Evolutionary conservation across 2,888 invertebrate genomes (phyloP).

Genomic region (Macrosoma leucophasiata): DNA sequence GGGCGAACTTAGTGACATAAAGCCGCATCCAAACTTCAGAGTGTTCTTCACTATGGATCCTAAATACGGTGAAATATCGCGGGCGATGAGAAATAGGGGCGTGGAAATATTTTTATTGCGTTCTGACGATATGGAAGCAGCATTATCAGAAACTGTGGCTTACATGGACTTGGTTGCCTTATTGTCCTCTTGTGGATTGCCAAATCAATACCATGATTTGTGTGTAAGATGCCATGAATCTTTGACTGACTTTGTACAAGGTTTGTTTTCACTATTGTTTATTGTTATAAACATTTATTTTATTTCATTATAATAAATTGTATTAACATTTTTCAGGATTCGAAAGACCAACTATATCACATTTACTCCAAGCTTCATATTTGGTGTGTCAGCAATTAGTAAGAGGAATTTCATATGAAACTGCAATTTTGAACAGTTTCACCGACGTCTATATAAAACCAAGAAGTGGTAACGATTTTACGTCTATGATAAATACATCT

Average conservation of each 20-base stretch:
- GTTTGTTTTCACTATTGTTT: constrained; percentile 33
- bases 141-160: constrained; percentile 49
- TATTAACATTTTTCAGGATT: constrained; percentile 57
- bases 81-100: constrained; percentile 98
- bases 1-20: constrained; percentile 87
- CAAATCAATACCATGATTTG: constrained; percentile 46
- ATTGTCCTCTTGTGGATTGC: constrained; percentile 56
- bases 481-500: constrained; percentile 48
- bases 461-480: constrained; percentile 58
- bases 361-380: constrained; percentile 79
- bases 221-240: constrained; percentile 56
- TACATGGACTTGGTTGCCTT: constrained; percentile 62
- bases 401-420: constrained; percentile 72
- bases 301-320: constrained; percentile 1
- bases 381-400: constrained; percentile 79
- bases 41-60: constrained; percentile 97
- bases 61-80: constrained; percentile 95
- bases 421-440: constrained; percentile 76
- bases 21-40: constrained; percentile 93
- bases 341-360: constrained; percentile 77
- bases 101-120: constrained; percentile 84
- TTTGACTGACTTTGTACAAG: constrained; percentile 61
- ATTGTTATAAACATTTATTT: constrained; percentile 1
- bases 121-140: constrained; percentile 44
- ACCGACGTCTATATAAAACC: constrained; percentile 80